Base-by-base conservation (phyloP, 2,888 invertebrate genomes). In the Philonicus albiceps region DNA sequence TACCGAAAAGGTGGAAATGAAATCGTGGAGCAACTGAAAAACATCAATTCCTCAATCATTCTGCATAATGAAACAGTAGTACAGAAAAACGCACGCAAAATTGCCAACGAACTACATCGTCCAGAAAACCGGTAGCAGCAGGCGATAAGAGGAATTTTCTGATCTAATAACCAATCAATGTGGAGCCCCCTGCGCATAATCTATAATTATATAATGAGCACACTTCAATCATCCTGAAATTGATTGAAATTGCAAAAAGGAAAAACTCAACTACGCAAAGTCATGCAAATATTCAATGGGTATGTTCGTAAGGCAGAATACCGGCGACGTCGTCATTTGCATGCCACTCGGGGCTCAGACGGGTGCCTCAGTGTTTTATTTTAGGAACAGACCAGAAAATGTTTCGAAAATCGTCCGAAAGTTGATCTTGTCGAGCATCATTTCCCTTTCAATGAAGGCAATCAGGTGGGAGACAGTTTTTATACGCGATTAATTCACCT, bases 91-190 rank as follows among this genome's bases (percentile, higher is more conserved):
- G 22, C 2, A 64, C 22, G 64, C 22, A 40, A 22, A 49, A 78
- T 49, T n/a, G 43, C 43, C 8, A 43, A 37, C 37, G 16, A 40
- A 53, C 49, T n/a, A 16, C 16, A 30, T 49, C 49, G 49, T 11
- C 49, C 78, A 40, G 78, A 27, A 27, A 49, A 30, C 49, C 78
- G 64, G 64, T 27, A 64, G 64, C 22, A 49, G 49, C 27, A 13
- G 53, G 16, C 49, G 78, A 78, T 78, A 78, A 78, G 27, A 49
- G 78, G 78, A 78, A 49, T 49, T 78, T 30, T 27, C 78, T 78
- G 78, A 78, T 78, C 78, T 78, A 78, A 78, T 78, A 78, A 43
- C 78, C 78, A 78, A 78, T 78, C 78, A 78, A 78, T 78, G 49
- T 74, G 27, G 49, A 49, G 30, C 16, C 49, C 40, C 34, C 43